A percentile compares a stretch with the other conserved stretches of the same genome.
Conservation (phyloP, 2,113 vertebrate genomes). For the Aptenodytes forsteri region DNA sequence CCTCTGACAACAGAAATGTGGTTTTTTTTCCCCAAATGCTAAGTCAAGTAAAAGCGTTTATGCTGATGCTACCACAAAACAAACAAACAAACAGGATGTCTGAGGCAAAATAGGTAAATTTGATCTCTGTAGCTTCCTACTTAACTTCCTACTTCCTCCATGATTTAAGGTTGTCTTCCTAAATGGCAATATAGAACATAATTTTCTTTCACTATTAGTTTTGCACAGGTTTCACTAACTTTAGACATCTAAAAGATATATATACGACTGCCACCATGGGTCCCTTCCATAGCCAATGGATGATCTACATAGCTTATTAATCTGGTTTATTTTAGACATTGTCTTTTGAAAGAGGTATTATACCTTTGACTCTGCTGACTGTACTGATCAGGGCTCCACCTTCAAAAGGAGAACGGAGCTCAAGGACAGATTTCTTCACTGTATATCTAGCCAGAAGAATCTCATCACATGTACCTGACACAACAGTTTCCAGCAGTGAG, state of each 20-base stretch:
- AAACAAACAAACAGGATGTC: accelerated
- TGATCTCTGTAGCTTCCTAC: neutral
- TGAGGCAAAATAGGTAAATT: neutral
- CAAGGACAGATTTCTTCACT: neutral
- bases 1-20: neutral
- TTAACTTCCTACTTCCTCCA: neutral
- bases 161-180: neutral
- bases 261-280: accelerated
- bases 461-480: neutral
- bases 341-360: neutral
- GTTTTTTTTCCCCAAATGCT: neutral
- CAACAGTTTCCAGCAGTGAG: neutral
- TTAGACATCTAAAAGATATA: neutral
- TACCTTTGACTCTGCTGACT: neutral
- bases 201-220: neutral
- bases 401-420: neutral
- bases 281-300: neutral
- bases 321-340: neutral
- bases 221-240: neutral
- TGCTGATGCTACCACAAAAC: neutral
- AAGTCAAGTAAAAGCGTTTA: neutral
- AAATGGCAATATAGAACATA: neutral
- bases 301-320: neutral
- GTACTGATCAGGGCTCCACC: neutral
- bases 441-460: neutral